Base-by-base conservation (phyloP, 2,113 vertebrate genomes). In the Tauraco erythrolophus region DNA sequence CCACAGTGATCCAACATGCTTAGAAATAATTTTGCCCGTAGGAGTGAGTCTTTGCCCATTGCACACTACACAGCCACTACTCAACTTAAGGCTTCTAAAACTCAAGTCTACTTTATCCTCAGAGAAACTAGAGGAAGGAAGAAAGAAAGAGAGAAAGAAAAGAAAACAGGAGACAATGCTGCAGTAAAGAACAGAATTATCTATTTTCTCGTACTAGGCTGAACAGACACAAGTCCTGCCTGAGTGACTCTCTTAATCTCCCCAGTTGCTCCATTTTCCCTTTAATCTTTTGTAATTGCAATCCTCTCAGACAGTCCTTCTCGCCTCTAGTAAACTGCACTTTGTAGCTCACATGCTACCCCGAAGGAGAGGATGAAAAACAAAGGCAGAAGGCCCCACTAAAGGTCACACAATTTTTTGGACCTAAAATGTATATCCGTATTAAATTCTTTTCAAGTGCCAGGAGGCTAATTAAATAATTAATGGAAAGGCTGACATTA, bases 401-500 rank as follows among this genome's bases (percentile, higher is more conserved):
- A 89, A 88, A 75, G 39, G 62, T 72, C 25, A 88, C 60, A 64
- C 39, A 23, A 77, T 37, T 82, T 77, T 48, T 48, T 75, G 54
- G 50, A 85, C 70, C 48, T 91, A 78, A 91, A 39, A 89, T 46
- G 54, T 74, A 57, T 74, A 70, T 33, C 31, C 35, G 41, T 74
- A 82, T 76, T 48, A 72, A 77, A 75, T 17, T 78, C 2, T 76
- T 96, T 64, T 66, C 60, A 89, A 69, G 50, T 75, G 66, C 75
- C 68, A 82, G 77, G 54, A 96, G 84, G 66, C 75, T 50, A 94
- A 90, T 64, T 56, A 89, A 65, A 78, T 88, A 77, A 71, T 91
- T 91, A 95, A 64, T 51, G 22, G 45, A 89, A 93, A 81, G 69
- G 33, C 64, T 84, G 81, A 89, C 84, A 64, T 65, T 90, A 96